Evolutionary conservation across 2,797 vertebrate genomes (phyloP).

Genomic region (Gobio occitaniae): DNA sequence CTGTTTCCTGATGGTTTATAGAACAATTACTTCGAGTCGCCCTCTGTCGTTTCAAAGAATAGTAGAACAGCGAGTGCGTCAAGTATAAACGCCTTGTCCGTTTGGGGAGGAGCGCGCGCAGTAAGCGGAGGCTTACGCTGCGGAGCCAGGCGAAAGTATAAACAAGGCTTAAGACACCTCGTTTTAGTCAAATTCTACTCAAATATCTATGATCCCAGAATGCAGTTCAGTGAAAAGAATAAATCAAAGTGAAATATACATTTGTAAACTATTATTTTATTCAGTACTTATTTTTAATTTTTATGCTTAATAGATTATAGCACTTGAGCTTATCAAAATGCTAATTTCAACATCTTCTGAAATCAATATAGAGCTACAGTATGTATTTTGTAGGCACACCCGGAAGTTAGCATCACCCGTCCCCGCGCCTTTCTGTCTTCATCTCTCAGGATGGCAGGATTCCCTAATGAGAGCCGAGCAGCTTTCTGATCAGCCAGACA

Average conservation of each 20-base stretch:
- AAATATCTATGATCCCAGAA: neutral
- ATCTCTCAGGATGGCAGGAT: slow-evolving; percentile 28
- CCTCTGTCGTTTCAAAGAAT: too few relatives aligned
- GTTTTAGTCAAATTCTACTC: neutral
- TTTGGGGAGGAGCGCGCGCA: too few relatives aligned
- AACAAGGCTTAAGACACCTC: neutral
- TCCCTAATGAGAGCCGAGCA: slow-evolving; percentile 49
- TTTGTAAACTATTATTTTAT: neutral
- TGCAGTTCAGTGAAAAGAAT: neutral
- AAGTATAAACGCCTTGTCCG: too few relatives aligned
- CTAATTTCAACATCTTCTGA: neutral
- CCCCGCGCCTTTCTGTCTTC: neutral
- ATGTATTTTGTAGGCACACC: neutral
- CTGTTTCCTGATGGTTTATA: too few relatives aligned
- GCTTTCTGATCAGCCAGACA: slow-evolving; percentile 63
- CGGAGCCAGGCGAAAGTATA: too few relatives aligned
- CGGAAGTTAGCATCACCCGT: neutral
- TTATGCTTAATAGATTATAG: neutral
- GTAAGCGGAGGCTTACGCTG: too few relatives aligned
- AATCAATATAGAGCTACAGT: neutral
- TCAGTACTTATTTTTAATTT: neutral
- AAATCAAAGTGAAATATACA: neutral
- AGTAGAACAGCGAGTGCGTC: too few relatives aligned
- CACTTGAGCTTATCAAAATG: neutral
- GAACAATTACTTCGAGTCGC: too few relatives aligned